Evolutionary conservation across 2,888 invertebrate species (phyloP).

Genomic region (Tubulanus polymorphus): DNA sequence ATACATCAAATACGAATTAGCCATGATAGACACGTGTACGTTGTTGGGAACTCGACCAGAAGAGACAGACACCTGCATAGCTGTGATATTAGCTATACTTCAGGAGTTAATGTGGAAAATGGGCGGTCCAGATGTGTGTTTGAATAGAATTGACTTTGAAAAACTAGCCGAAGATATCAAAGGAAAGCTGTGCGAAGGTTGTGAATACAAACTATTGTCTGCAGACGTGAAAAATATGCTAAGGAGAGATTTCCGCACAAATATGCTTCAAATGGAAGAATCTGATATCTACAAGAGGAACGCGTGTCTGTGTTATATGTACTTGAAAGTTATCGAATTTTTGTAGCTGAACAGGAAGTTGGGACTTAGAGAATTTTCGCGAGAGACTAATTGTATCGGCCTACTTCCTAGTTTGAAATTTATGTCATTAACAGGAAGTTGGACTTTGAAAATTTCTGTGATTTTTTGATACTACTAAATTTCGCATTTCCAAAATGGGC

Average conservation of each 20-base stretch:
- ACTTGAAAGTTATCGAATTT: not conserved
- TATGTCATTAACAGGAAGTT: too few relatives aligned
- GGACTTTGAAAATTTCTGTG: too few relatives aligned
- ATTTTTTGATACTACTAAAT: too few relatives aligned
- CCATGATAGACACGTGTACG: not conserved
- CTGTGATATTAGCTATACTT: constrained; percentile 2
- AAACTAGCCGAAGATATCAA: not conserved
- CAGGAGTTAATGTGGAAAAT: not conserved
- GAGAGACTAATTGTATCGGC: too few relatives aligned
- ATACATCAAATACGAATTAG: constrained; percentile 4
- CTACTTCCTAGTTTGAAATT: too few relatives aligned
- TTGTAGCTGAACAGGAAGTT: too few relatives aligned
- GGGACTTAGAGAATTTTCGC: too few relatives aligned
- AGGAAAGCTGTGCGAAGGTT: not conserved
- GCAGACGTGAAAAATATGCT: constrained; percentile 1
- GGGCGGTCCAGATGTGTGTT: not conserved
- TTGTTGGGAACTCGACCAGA: not conserved
- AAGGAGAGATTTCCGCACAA: not conserved
- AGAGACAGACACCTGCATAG: not conserved
- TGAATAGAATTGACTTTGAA: not conserved
- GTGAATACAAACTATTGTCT: not conserved
- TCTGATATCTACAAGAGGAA: not conserved
- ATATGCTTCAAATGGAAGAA: not conserved
- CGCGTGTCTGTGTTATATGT: not conserved
- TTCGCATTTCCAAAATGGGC: too few relatives aligned